Conservation (phyloP, 1,140 invertebrate species). For the Caerostris extrusa region DNA sequence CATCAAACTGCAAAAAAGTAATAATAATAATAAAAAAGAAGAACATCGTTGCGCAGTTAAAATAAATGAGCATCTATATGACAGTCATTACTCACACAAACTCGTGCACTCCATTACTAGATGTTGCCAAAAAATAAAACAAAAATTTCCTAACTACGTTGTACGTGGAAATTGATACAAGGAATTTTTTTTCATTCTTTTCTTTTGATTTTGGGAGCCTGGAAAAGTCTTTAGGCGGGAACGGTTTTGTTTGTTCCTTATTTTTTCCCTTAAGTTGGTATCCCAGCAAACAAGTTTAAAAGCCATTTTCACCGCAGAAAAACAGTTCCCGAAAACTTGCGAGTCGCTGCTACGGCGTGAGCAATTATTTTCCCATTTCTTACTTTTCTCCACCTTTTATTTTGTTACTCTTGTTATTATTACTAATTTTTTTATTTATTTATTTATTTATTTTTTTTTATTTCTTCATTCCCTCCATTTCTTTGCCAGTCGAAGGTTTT, state of each 20-base stretch:
- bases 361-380: conserved; percentile 72
- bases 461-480: not conserved
- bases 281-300: conserved; percentile 71
- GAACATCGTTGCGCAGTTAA: not conserved
- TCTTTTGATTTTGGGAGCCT: not conserved
- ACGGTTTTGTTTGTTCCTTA: conserved; percentile 43
- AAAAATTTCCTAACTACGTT: conserved; percentile 50
- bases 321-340: conserved; percentile 55
- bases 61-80: conserved; percentile 67
- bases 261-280: conserved; percentile 48
- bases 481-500: conserved; percentile 4
- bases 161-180: conserved; percentile 71
- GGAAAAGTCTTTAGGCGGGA: conserved; percentile 55
- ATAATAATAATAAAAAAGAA: conserved; percentile 2
- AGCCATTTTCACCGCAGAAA: conserved; percentile 67
- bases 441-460: conserved; percentile 1
- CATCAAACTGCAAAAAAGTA: not conserved
- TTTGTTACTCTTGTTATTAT: conserved; percentile 41
- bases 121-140: conserved; percentile 27
- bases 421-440: not conserved
- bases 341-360: conserved; percentile 33
- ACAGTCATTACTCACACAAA: conserved; percentile 55
- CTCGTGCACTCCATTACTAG: conserved; percentile 67
- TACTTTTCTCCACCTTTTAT: conserved; percentile 59
- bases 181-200: conserved; percentile 1